Evolutionary conservation across 2,797 vertebrate species (phyloP).

Genomic region (Cyclura pinguis): DNA sequence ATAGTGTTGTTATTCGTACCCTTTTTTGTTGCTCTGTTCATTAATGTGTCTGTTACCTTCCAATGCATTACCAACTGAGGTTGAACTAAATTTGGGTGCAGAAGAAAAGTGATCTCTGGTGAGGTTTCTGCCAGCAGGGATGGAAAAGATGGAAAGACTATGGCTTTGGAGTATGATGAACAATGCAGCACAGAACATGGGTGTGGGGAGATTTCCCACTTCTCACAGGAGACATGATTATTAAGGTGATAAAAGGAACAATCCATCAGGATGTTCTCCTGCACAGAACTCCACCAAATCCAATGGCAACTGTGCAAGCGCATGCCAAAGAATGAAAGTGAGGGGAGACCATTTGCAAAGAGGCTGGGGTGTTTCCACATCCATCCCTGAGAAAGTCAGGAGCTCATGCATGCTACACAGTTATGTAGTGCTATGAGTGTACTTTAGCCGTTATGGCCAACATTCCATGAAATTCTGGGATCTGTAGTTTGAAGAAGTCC

Average conservation of each 20-base stretch:
- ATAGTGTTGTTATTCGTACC: not conserved
- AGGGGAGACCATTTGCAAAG: no score
- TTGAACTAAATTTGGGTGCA: conserved; percentile 54
- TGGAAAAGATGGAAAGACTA: conserved; percentile 47
- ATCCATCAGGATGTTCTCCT: not conserved
- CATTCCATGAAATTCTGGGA: no score
- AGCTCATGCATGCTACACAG: no score
- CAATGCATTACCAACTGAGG: conserved; percentile 62
- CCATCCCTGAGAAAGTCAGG: not conserved
- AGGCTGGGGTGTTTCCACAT: not conserved
- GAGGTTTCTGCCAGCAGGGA: conserved; percentile 46
- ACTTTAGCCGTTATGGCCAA: no score
- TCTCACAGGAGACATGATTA: not conserved
- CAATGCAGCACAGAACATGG: conserved; percentile 23
- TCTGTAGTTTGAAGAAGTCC: no score
- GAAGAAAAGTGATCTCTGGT: conserved; percentile 52
- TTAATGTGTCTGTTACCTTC: no score
- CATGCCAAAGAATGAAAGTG: not conserved
- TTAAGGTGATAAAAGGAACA: not conserved
- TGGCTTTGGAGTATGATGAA: not conserved
- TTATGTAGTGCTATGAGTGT: no score
- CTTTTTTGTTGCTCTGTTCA: not conserved
- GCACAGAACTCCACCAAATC: not conserved
- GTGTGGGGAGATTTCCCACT: not conserved
- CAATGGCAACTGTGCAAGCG: not conserved